Evolutionary conservation across 2,797 vertebrate species (phyloP).

Genomic region (Clarias fuscus): DNA sequence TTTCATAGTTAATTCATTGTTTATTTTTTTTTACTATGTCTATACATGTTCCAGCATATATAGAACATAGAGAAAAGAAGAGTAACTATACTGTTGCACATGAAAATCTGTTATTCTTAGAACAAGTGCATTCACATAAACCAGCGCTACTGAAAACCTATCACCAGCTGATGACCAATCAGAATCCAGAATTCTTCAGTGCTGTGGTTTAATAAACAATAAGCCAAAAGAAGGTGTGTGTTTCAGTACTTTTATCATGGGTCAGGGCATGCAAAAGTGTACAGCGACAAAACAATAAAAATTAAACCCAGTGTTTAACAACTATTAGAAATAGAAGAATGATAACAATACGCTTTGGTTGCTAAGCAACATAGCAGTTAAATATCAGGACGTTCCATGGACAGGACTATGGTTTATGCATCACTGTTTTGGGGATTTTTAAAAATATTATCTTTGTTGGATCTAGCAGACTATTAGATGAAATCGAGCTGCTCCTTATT

Average conservation of each 20-base stretch:
- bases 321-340: background rate
- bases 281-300: background rate
- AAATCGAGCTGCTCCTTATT: background rate
- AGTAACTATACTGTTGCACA: background rate
- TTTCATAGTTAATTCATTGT: no score
- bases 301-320: background rate
- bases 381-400: background rate
- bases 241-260: background rate
- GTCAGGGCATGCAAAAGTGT: background rate
- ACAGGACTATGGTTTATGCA: background rate
- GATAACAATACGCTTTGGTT: background rate
- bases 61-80: background rate
- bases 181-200: background rate
- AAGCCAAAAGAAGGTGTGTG: background rate
- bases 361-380: background rate
- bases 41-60: background rate
- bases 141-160: background rate
- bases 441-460: background rate
- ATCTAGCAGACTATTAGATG: background rate
- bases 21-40: background rate
- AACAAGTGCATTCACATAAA: background rate
- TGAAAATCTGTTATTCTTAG: background rate
- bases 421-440: background rate
- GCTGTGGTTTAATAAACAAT: background rate
- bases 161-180: background rate